phyloP scores from a whole-genome alignment of 2,113 vertebrate genomes.

The Psilopsiagon aymara region DNA sequence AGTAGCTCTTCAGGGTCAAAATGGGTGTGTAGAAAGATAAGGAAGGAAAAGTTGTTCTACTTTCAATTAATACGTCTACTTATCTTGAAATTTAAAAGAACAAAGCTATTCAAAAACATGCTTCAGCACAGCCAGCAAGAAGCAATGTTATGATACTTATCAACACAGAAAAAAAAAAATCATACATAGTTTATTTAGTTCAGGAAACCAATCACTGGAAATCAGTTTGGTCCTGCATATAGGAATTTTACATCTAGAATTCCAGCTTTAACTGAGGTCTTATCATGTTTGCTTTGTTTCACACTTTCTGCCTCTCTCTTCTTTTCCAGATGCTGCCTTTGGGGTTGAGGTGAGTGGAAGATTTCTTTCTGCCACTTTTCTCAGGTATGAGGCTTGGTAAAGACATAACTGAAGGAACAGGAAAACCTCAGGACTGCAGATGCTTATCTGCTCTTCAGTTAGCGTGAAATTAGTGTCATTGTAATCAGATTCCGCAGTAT shows the following conservation, averaged over 20 bases:
- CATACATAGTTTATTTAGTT: not conserved
- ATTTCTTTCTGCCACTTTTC: not conserved
- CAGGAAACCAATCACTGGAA: not conserved
- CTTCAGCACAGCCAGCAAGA: not conserved
- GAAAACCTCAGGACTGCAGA: not conserved
- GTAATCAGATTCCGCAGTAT: not conserved
- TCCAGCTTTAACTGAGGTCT: not conserved
- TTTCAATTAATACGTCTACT: not conserved
- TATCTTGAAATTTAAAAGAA: not conserved
- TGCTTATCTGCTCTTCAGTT: not conserved
- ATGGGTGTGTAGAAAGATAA: constrained; percentile 29
- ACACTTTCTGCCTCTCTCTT: not conserved
- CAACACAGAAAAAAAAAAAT: not conserved
- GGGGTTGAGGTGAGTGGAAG: constrained; percentile 59
- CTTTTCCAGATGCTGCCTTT: constrained; percentile 45
- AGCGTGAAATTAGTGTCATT: not conserved
- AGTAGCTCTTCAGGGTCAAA: not conserved
- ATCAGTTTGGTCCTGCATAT: not conserved
- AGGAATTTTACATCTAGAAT: not conserved
- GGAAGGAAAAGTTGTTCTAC: constrained; percentile 9
- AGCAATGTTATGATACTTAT: not conserved
- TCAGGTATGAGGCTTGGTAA: not conserved
- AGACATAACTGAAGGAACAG: not conserved
- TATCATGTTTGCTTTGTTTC: not conserved
- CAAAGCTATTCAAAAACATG: not conserved